Evolutionary conservation across 2,888 invertebrate species (phyloP), one percentile per base, ranked within the genome.

Genomic region (Tetheella fluctuosa): DNA sequence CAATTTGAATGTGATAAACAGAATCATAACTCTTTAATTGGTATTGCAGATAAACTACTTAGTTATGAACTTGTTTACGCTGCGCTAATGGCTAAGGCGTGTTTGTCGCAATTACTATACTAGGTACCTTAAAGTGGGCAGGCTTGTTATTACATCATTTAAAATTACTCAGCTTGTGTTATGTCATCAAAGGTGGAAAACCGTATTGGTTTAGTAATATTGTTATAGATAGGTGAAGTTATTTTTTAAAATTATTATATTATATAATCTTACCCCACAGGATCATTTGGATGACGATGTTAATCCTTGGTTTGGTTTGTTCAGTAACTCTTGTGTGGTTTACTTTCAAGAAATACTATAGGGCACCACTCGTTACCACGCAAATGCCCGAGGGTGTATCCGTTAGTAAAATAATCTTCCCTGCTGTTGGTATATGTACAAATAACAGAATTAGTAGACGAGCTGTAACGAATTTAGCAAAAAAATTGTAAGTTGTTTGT

Each of bases 341-440:
- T 28, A 93, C 91, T 1, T 92, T 93, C 62, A 72, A 72, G 57
- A 87, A 84, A 59, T 92, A 86, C 76, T 89, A 89, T 71, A 78
- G 73, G 13, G 88, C 89, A 15, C 91, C 91, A 0, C 73, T 91
- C 48, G 91, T 89, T 54, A 90, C 89, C 58, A 93, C 89, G 2
- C 93, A 89, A 73, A 80, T 89, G 75, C 93, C 94, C 0, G 90
- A 90, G 58, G 93, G 92, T 5, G 84, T 90, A 0, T 84, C 91
- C 0, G 88, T 94, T 17, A 87, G 81, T 65, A 81, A 84, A 23
- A 92, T 94, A 15, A 88, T 93, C 60, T 93, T 93, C 63, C 94
- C 94, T 23, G 93, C 93, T 0, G 81, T 94, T 1, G 93, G 93
- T 0, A 84, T 94, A 39, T 94, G 94, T 64, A 82, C 91, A 1